phyloP scores from a whole-genome alignment of 2,888 invertebrate species.

The Philaethria dido region DNA sequence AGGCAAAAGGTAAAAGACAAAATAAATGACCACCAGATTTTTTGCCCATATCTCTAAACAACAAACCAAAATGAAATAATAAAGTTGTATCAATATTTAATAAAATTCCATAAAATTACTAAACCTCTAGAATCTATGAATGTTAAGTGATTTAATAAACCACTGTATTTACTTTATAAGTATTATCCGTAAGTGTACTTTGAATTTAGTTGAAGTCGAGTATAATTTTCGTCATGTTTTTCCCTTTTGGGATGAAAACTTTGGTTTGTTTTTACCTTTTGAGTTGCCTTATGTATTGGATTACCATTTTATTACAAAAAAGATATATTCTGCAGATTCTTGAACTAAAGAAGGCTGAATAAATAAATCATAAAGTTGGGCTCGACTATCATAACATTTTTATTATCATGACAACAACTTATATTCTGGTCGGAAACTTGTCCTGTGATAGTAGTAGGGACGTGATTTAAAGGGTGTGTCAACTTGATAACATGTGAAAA shows the following conservation, averaged over 20 bases:
- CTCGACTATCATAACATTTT: conserved; percentile 74
- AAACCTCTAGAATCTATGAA: conserved; percentile 1
- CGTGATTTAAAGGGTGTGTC: conserved; percentile 22
- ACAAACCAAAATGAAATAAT: background rate
- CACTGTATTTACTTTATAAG: conserved; percentile 31
- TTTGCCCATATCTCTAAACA: no score
- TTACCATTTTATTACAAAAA: conserved; percentile 49
- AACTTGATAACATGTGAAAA: conserved; percentile 3
- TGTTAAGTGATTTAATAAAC: conserved; percentile 11
- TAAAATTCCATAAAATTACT: background rate
- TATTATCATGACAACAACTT: conserved; percentile 63
- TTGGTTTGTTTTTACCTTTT: conserved; percentile 43
- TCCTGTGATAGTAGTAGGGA: conserved; percentile 48
- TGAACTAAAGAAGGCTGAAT: conserved; percentile 60
- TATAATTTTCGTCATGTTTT: conserved; percentile 37
- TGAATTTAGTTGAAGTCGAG: conserved; percentile 37
- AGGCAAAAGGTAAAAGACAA: no score
- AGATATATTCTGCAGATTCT: conserved; percentile 50
- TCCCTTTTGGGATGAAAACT: conserved; percentile 36
- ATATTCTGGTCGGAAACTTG: conserved; percentile 51
- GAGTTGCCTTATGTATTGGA: conserved; percentile 42
- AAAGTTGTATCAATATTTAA: background rate
- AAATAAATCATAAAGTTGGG: conserved; percentile 75
- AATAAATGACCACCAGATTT: no score
- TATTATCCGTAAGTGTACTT: conserved; percentile 32